Percentiles rank a stretch among this genome's conserved stretches.
Conservation (phyloP, 2,888 invertebrate species). For the Oithona nana region DNA sequence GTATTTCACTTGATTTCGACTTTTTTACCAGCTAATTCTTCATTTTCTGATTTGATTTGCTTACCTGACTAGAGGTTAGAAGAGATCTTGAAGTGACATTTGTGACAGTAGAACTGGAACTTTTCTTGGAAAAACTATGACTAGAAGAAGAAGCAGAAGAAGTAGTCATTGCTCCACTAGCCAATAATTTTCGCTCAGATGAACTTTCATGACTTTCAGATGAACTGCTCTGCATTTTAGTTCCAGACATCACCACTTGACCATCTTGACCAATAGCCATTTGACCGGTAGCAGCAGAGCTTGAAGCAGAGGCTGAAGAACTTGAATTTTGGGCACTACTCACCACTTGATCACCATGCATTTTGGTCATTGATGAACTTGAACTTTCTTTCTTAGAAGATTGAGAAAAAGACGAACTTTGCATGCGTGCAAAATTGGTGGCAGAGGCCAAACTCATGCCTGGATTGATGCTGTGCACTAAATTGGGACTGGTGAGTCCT, state of each 20-base stretch:
- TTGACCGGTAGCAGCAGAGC: slow-evolving; percentile 37
- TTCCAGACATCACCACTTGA: background rate
- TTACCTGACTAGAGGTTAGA: slow-evolving; percentile 7
- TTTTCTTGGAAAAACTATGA: background rate
- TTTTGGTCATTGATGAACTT: slow-evolving; percentile 23
- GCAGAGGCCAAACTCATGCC: background rate
- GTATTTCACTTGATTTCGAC: too few species aligned
- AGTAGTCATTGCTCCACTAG: background rate
- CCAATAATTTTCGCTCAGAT: background rate
- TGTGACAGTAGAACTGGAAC: background rate
- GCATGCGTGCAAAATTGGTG: background rate
- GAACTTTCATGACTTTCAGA: background rate
- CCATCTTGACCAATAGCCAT: background rate
- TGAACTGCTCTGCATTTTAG: background rate
- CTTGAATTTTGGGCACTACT: slow-evolving; percentile 65
- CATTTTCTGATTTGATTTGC: too few species aligned
- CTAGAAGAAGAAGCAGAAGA: background rate
- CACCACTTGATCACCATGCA: slow-evolving; percentile 35
- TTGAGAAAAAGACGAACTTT: background rate
- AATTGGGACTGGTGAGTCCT: slow-evolving; percentile 13
- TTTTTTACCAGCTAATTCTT: too few species aligned
- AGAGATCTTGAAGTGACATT: background rate
- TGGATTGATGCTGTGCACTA: slow-evolving; percentile 2
- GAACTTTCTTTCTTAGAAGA: background rate
- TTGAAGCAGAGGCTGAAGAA: slow-evolving; percentile 53